phyloP scores from a whole-genome alignment of 1,140 invertebrate species.

The silkworm (Bombyx mori) region ASM3026992v2 NC_085119.1:9522501-9523000 shows the following conservation, averaged over 20 bases:
- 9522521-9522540: too few relatives aligned
- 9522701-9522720: constrained; percentile 43
- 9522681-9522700: constrained; percentile 42
- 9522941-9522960: too few relatives aligned
- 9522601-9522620: background rate
- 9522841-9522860: constrained; percentile 4
- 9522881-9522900: too few relatives aligned
- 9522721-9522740: constrained; percentile 67
- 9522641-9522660: constrained; percentile 16
- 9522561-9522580: too few relatives aligned
- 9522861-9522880: too few relatives aligned
- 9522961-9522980: too few relatives aligned
- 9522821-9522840: constrained; percentile 11
- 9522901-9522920: too few relatives aligned
- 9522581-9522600: background rate
- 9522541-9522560: too few relatives aligned
- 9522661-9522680: constrained; percentile 32
- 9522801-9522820: constrained; percentile 7
- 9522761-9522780: constrained; percentile 55
- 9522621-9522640: constrained; percentile 1
- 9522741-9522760: constrained; percentile 62
- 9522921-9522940: too few relatives aligned
- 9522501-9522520: too few relatives aligned
- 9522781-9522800: constrained; percentile 42
- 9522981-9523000: too few relatives aligned